These are phyloP conservation scores for Steromphala cineraria DNA, from an alignment of 2,888 invertebrate species.

Conservation along the genomic window DNA sequence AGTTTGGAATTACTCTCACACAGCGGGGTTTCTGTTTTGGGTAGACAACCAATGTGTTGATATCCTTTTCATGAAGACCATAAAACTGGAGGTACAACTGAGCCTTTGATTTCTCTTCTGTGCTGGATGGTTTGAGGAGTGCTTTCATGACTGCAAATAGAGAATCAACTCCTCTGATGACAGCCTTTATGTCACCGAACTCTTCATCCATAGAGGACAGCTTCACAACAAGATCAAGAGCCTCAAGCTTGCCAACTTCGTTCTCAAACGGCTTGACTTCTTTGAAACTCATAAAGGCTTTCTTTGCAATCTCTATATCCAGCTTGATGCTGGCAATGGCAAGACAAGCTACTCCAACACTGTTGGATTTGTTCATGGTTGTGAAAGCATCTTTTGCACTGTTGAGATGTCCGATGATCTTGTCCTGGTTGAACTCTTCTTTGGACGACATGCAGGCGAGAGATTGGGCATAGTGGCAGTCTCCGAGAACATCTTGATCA, in stretches of 20 bases:
- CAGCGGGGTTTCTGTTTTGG: slow-evolving; percentile 48
- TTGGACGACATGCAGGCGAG: slow-evolving; percentile 39
- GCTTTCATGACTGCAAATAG: slow-evolving; percentile 40
- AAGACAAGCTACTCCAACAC: slow-evolving; percentile 38
- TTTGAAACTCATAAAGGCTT: slow-evolving; percentile 46
- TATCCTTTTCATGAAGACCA: slow-evolving; percentile 42
- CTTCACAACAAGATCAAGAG: slow-evolving; percentile 33
- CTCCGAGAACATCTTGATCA: slow-evolving; percentile 44
- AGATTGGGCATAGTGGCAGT: slow-evolving; percentile 43
- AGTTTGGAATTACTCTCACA: slow-evolving; percentile 12
- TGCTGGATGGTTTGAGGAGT: slow-evolving; percentile 27
- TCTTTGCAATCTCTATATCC: slow-evolving; percentile 28
- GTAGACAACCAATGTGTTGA: slow-evolving; percentile 31
- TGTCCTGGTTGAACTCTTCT: neutral
- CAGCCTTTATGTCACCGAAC: neutral
- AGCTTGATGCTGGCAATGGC: slow-evolving; percentile 31
- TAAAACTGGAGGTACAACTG: slow-evolving; percentile 46
- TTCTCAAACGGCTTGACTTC: slow-evolving; percentile 42
- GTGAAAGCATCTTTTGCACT: neutral
- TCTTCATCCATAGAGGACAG: neutral
- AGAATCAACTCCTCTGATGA: slow-evolving; percentile 43
- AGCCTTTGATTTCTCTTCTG: slow-evolving; percentile 32
- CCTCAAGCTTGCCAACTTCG: slow-evolving; percentile 51
- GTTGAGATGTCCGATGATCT: neutral
- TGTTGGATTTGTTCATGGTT: slow-evolving; percentile 24